Conservation (phyloP, 2,113 vertebrate genomes). For the Callopanchax toddi region DNA sequence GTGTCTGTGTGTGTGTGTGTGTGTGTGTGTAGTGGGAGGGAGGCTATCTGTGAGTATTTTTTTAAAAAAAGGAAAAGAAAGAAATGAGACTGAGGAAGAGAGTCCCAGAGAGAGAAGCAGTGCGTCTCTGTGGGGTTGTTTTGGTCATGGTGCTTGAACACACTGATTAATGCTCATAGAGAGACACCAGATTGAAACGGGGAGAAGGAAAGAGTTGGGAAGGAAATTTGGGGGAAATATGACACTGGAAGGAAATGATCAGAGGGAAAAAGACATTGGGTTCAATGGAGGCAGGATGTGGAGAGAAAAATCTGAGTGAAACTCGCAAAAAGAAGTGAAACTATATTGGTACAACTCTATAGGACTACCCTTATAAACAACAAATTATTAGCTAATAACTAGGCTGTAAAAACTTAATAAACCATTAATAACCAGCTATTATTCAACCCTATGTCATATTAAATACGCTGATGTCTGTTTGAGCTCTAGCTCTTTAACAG, state of each 20-base stretch:
- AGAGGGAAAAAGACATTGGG: slow-evolving; percentile 27
- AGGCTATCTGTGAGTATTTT: slow-evolving; percentile 52
- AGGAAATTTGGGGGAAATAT: slow-evolving; percentile 43
- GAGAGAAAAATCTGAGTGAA: slow-evolving; percentile 7
- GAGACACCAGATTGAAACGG: slow-evolving; percentile 66
- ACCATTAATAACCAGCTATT: too few species aligned
- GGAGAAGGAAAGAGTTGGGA: slow-evolving; percentile 32
- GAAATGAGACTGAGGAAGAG: slow-evolving; percentile 36
- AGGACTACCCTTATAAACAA: too few species aligned
- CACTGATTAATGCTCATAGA: slow-evolving; percentile 75
- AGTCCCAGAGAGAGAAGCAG: slow-evolving; percentile 45
- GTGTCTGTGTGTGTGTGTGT: slow-evolving; percentile 8
- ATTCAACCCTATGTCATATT: too few species aligned
- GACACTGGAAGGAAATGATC: slow-evolving; percentile 38
- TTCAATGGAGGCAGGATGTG: slow-evolving; percentile 5
- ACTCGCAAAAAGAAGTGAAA: too few species aligned
- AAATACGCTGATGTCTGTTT: too few species aligned
- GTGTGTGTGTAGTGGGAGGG: slow-evolving; percentile 4
- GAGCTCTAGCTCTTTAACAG: too few species aligned
- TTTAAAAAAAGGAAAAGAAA: not conserved
- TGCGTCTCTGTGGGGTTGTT: slow-evolving; percentile 67
- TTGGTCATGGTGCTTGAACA: slow-evolving; percentile 73
- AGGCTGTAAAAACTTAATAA: too few species aligned
- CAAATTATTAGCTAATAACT: too few species aligned
- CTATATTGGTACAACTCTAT: too few species aligned